Evolutionary conservation across 2,113 vertebrate species (phyloP), one percentile per base, ranked within the genome.

Genomic region (Neogobius melanostomus): DNA sequence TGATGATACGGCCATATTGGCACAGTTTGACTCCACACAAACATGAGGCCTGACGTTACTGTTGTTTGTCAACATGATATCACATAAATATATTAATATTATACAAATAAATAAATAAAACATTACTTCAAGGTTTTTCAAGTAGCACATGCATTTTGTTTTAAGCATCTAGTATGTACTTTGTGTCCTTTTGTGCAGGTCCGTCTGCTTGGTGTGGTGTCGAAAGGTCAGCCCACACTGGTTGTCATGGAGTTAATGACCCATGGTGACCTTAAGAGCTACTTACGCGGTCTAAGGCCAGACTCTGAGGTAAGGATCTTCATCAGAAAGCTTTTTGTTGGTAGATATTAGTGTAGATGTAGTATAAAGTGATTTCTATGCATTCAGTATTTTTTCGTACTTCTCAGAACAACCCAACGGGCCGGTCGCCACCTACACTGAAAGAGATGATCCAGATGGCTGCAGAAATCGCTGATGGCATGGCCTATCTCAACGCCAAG

Each of bases 171-270:
- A 14, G 7, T 8, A 50, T 50, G 49, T 51, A 6, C 15, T 15
- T 9, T 61, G 7, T 15, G 14, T 6, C 42, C 56, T 8, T 45
- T 0, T 45, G 44, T 71, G 2, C 80, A 99, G 98, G 98, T 99
- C 10, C 95, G 98, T 51, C 92, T 99, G 72, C 83, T 99, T 0
- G 98, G 98, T 1, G 98, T 99, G 66, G 98, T 99, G 14, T 99
- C 97, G 8, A 98, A 96, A 82, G 97, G 96, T 11, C 98, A 99
- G 44, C 98, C 98, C 0, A 95, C 96, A 0, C 90, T 99, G 69
- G 98, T 99, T 4, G 94, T 99, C 70, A 99, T 99, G 98, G 98
- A 99, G 87, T 70, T 99, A 70, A 99, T 99, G 98, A 95, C 95
- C 12, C 96, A 99, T 0, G 98, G 98, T 0, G 98, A 99, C 66